Evolutionary conservation across 2,797 vertebrate species (phyloP).

Genomic region (Crotalus adamanteus): DNA sequence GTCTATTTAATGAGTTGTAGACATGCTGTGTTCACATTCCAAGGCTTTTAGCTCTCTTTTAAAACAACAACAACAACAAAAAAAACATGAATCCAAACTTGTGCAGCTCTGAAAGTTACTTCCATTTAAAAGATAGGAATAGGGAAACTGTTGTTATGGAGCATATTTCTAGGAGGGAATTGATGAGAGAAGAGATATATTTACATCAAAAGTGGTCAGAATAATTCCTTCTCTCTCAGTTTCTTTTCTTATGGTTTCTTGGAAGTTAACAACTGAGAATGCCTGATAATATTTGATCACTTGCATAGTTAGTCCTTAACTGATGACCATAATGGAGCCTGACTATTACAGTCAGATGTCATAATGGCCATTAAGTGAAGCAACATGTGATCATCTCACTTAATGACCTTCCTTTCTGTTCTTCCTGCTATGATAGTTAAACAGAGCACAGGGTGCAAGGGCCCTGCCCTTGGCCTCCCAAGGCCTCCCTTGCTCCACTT

Average conservation of each 20-base stretch:
- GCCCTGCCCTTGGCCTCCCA: not conserved
- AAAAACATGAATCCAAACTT: not conserved
- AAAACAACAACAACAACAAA: not conserved
- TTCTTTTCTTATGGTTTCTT: not conserved
- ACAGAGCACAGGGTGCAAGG: not conserved
- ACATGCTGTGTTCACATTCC: not conserved
- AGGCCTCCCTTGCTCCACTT: not conserved
- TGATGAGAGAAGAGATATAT: not conserved
- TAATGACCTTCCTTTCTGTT: not conserved
- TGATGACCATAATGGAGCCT: not conserved
- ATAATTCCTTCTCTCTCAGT: not conserved
- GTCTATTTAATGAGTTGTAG: not conserved
- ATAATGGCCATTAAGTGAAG: not conserved
- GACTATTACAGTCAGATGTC: not conserved
- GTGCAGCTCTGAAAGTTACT: not conserved
- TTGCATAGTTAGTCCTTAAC: not conserved
- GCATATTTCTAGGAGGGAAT: not conserved
- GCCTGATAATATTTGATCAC: not conserved
- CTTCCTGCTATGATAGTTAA: not conserved
- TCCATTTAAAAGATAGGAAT: not conserved
- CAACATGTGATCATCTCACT: not conserved
- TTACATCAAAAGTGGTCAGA: not conserved
- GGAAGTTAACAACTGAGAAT: not conserved
- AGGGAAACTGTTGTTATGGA: not conserved
- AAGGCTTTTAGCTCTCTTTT: not conserved